These are phyloP conservation scores for Leptatherina wallacei DNA, from an alignment of 2,797 vertebrate genomes.

Conservation along the genomic window DNA sequence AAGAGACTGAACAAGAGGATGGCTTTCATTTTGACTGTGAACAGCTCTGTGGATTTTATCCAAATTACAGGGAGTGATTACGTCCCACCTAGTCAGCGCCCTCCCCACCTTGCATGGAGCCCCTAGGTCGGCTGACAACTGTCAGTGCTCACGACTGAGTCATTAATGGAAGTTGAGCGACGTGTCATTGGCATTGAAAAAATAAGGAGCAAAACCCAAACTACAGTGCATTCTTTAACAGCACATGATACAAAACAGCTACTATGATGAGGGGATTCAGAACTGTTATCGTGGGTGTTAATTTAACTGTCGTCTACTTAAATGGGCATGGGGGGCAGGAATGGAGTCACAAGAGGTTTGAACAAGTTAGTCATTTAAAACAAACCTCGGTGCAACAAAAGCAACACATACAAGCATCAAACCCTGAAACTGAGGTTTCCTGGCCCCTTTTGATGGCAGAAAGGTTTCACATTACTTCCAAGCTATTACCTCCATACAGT, in stretches of 20 bases:
- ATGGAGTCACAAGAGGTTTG: slow-evolving; percentile 39
- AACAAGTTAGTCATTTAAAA: slow-evolving; percentile 55
- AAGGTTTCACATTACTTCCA: slow-evolving; percentile 82
- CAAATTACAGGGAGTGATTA: slow-evolving; percentile 81
- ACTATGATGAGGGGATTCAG: slow-evolving; percentile 27
- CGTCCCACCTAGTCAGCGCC: slow-evolving; percentile 72
- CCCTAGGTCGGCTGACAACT: slow-evolving; percentile 60
- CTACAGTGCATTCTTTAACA: slow-evolving; percentile 21
- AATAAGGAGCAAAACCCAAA: slow-evolving; percentile 66
- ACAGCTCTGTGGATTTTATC: slow-evolving; percentile 77
- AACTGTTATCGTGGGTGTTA: slow-evolving; percentile 12
- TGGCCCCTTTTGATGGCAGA: slow-evolving; percentile 74
- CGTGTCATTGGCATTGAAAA: slow-evolving; percentile 69
- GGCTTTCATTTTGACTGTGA: slow-evolving; percentile 76
- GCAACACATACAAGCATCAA: slow-evolving; percentile 58
- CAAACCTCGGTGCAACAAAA: slow-evolving; percentile 39
- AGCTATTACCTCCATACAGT: slow-evolving; percentile 85
- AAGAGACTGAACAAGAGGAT: slow-evolving; percentile 53
- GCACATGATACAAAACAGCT: not conserved
- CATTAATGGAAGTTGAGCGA: slow-evolving; percentile 71
- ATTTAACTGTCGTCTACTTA: slow-evolving; percentile 10
- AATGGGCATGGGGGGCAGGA: slow-evolving; percentile 29
- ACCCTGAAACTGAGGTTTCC: slow-evolving; percentile 56
- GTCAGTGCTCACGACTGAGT: slow-evolving; percentile 70
- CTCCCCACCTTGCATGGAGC: slow-evolving; percentile 51